A percentile compares a stretch with the other conserved stretches of the same genome.
Evolutionary conservation across 2,797 vertebrate genomes (phyloP).

Genomic region (Amblyopsis hoosieri): DNA sequence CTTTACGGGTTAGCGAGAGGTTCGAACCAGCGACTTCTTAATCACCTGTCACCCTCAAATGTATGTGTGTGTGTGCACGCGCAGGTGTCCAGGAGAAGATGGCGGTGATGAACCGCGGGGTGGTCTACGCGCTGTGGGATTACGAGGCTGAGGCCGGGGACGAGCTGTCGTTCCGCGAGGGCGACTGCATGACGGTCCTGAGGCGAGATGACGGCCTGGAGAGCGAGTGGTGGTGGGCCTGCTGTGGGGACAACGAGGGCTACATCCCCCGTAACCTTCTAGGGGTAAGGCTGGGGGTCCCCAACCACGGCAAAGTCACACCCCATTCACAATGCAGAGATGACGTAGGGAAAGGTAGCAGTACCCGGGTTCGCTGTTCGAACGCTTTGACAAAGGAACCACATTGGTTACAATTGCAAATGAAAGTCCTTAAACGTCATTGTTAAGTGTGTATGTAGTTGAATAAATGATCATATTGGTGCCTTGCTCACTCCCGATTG

Average conservation of each 20-base stretch:
- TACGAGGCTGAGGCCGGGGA: slow-evolving; percentile 84
- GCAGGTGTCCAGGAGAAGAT: slow-evolving; percentile 97
- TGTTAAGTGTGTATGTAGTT: too few species aligned
- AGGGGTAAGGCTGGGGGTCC: slow-evolving; percentile 75
- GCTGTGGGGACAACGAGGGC: slow-evolving; percentile 85
- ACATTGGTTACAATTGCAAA: too few species aligned
- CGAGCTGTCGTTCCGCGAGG: slow-evolving; percentile 86
- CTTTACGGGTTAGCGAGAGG: too few species aligned
- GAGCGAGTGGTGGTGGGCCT: slow-evolving; percentile 94
- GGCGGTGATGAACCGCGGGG: slow-evolving; percentile 95
- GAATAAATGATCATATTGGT: too few species aligned
- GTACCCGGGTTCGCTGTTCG: too few species aligned
- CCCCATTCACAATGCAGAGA: not conserved
- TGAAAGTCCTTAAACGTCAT: too few species aligned
- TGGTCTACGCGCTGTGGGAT: slow-evolving; percentile 93
- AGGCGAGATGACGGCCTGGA: slow-evolving; percentile 87
- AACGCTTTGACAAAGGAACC: too few species aligned
- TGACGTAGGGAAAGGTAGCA: too few species aligned
- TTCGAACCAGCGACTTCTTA: too few species aligned
- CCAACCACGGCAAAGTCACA: not conserved
- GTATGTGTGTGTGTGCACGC: not conserved
- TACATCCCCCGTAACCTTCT: slow-evolving; percentile 92
- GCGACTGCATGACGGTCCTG: slow-evolving; percentile 90
- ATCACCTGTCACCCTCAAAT: too few species aligned
- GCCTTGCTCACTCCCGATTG: too few species aligned